Evolutionary conservation across 2,888 invertebrate species (phyloP).

Genomic region (Drosophila testacea): DNA sequence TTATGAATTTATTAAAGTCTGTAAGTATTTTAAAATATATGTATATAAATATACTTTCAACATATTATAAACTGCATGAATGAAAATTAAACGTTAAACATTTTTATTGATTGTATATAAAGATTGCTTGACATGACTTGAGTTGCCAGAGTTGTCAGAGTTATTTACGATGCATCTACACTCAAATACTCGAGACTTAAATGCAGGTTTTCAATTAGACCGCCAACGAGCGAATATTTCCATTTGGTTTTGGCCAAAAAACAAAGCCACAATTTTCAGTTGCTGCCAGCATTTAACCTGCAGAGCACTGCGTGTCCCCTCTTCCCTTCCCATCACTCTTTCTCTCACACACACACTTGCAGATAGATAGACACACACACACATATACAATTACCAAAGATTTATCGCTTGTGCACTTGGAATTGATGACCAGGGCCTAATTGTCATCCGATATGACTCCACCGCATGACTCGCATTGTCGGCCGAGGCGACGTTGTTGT

Average conservation of each 20-base stretch:
- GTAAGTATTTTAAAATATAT: no score
- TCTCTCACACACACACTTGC: conserved; percentile 32
- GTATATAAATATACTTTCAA: no score
- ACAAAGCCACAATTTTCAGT: conserved; percentile 57
- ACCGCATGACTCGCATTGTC: conserved; percentile 82
- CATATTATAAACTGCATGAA: no score
- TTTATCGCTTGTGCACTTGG: conserved; percentile 81
- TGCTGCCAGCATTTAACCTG: conserved; percentile 67
- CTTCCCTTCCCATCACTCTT: neutral
- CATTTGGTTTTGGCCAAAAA: conserved; percentile 44
- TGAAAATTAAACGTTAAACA: no score
- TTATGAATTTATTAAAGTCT: no score
- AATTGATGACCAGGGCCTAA: conserved; percentile 81
- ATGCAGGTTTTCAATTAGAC: conserved; percentile 59
- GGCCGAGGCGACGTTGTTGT: conserved; percentile 59
- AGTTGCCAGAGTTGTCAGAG: neutral
- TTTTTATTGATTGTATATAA: neutral
- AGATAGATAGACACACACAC: conserved; percentile 28
- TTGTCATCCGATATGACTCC: conserved; percentile 80
- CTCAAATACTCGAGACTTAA: neutral
- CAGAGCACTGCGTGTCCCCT: conserved; percentile 7
- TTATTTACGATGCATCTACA: neutral
- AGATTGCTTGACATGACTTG: neutral
- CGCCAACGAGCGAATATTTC: conserved; percentile 53
- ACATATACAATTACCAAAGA: conserved; percentile 78